Evolutionary conservation across 2,888 invertebrate species (phyloP), one percentile per base, ranked within the genome.

Genomic region (Microctonus brassicae): DNA sequence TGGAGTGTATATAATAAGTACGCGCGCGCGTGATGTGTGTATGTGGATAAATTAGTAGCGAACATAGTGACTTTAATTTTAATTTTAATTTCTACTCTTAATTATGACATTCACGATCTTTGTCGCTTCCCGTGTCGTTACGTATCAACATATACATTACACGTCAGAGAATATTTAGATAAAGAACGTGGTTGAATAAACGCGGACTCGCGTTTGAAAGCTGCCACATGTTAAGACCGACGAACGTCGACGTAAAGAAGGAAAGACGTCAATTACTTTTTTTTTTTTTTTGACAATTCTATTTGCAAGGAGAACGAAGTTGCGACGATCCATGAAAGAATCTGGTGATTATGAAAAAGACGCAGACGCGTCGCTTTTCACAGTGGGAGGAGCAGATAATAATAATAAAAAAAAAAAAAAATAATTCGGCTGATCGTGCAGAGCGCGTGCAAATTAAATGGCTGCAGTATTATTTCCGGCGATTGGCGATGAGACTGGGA

Each of bases 71-170:
- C n/a, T n/a, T n/a, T n/a, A n/a, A 36, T 55, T 57, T 39, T 55
- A 66, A 58, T 47, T 70, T 70, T 73, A 47, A 70, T 34, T 52
- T 60, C 39, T 64, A 76, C 75, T 76, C 75, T 75, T 75, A 74
- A 75, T 77, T 70, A 66, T 73, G 66, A 76, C 72, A 7, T 29
- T 29, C 29, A 29, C 29, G 3, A 3, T 29, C 29, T 29, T 29
- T 5, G 29, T 29, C 29, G 29, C 29, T 5, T 29, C 29, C 7
- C 29, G 7, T 29, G 3, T 29, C 29, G 3, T 29, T 66, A 63
- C 62, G 70, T 60, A 61, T 47, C 65, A 55, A 68, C 67, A 68
- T 61, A 60, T n/a, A n/a, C n/a, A n/a, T 47, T 33, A 67, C 66
- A 29, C 57, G 53, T 22, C 47, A 29, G 47, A 52, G 64, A 33